These are phyloP conservation scores for Ranitomeya imitator DNA, from an alignment of 2,113 vertebrate genomes.

Conservation along the genomic window DNA sequence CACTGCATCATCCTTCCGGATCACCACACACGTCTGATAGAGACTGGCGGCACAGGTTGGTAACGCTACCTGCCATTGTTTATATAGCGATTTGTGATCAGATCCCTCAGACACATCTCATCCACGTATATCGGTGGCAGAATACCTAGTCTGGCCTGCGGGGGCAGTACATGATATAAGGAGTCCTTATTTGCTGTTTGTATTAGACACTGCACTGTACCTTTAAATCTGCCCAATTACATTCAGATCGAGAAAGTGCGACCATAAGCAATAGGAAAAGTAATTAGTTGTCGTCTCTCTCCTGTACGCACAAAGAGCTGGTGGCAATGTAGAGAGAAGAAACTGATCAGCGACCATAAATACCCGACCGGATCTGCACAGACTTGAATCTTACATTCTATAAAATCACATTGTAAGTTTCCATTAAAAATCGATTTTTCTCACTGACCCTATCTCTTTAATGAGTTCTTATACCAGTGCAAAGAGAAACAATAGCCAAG, in stretches of 20 bases:
- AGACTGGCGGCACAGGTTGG: too few relatives aligned
- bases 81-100: too few relatives aligned
- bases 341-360: neutral
- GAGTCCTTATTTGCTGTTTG: too few relatives aligned
- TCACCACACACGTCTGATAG: too few relatives aligned
- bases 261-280: neutral
- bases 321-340: neutral
- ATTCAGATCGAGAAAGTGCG: neutral
- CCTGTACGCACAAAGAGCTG: neutral
- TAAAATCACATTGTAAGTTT: neutral
- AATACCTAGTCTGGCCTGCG: too few relatives aligned
- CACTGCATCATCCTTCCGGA: too few relatives aligned
- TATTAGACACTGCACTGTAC: neutral
- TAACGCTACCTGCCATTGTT: too few relatives aligned
- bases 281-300: neutral
- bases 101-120: too few relatives aligned
- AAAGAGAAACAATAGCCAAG: neutral
- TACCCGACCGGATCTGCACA: neutral
- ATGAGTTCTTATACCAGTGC: neutral
- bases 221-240: neutral
- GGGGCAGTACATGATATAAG: too few relatives aligned
- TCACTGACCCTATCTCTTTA: neutral
- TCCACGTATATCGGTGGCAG: too few relatives aligned
- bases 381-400: neutral
- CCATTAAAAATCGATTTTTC: neutral